Evolutionary conservation across 2,113 vertebrate genomes (phyloP).

Genomic region (Microtus montanus): DNA sequence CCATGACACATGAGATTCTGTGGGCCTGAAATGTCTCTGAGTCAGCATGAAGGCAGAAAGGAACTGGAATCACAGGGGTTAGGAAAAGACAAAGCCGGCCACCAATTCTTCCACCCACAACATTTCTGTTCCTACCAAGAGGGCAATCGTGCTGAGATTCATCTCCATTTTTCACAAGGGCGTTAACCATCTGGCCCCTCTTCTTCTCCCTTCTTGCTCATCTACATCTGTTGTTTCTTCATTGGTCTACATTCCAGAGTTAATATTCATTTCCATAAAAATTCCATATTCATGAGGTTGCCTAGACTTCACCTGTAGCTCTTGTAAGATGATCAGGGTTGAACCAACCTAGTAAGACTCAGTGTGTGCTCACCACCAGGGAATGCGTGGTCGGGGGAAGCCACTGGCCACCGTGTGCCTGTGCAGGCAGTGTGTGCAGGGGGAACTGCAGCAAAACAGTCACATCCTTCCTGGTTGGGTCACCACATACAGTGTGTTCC

Average conservation of each 20-base stretch:
- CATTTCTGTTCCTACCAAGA: constrained; percentile 50
- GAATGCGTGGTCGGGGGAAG: constrained; percentile 43
- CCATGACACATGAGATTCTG: neutral
- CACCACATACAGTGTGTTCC: constrained; percentile 58
- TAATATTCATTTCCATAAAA: constrained; percentile 69
- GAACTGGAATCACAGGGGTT: neutral
- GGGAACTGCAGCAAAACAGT: constrained; percentile 2
- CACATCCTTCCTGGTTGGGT: constrained; percentile 70
- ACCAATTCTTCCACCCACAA: neutral
- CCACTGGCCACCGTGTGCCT: constrained; percentile 53
- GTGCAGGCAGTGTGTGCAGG: constrained; percentile 48
- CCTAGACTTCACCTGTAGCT: constrained; percentile 65
- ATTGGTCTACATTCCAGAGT: constrained; percentile 64
- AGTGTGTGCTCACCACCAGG: neutral
- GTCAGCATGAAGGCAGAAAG: neutral
- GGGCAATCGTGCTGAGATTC: neutral
- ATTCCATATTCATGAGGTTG: constrained; percentile 63
- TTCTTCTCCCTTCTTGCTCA: constrained; percentile 50
- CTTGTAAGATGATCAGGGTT: constrained; percentile 38
- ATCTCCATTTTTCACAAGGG: constrained; percentile 53
- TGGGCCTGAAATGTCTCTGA: neutral
- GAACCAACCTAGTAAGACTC: constrained; percentile 37
- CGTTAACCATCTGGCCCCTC: constrained; percentile 65
- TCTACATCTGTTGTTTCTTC: constrained; percentile 69
- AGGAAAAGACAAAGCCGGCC: neutral